These are phyloP conservation scores for Ornithoptera priamus DNA, from an alignment of 2,888 invertebrate genomes.

Conservation along the genomic window DNA sequence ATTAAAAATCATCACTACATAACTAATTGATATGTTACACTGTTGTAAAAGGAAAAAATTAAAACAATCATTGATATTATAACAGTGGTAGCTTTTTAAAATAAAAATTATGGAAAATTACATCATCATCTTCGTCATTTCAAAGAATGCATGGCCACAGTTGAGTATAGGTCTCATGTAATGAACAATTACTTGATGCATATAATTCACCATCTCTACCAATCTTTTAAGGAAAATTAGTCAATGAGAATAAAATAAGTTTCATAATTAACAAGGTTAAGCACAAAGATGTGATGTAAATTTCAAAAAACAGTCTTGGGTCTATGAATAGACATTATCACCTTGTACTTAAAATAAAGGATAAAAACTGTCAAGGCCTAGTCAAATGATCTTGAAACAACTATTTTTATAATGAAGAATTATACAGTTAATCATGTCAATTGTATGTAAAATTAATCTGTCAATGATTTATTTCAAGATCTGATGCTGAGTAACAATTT, in stretches of 20 bases:
- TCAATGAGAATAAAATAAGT: neutral
- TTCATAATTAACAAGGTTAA: neutral
- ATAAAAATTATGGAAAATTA: no score
- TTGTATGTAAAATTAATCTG: neutral
- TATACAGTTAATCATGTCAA: neutral
- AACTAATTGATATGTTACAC: neutral
- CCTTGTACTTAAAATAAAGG: neutral
- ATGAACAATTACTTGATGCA: neutral
- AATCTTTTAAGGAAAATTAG: no score
- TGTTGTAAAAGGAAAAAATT: neutral
- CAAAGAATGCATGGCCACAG: no score
- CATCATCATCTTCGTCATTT: no score
- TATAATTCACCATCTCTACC: neutral
- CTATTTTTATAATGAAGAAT: neutral
- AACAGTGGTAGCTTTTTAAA: no score
- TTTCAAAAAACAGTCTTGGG: no score
- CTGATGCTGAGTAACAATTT: neutral
- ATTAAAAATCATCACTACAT: neutral
- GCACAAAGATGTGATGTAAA: neutral
- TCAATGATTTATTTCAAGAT: neutral
- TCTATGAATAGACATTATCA: no score
- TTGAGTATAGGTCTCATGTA: no score
- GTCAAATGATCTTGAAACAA: neutral
- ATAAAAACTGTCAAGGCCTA: neutral
- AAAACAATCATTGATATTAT: no score